Conservation (phyloP, 2,888 invertebrate species). For the Standfussiana lucernea region DNA sequence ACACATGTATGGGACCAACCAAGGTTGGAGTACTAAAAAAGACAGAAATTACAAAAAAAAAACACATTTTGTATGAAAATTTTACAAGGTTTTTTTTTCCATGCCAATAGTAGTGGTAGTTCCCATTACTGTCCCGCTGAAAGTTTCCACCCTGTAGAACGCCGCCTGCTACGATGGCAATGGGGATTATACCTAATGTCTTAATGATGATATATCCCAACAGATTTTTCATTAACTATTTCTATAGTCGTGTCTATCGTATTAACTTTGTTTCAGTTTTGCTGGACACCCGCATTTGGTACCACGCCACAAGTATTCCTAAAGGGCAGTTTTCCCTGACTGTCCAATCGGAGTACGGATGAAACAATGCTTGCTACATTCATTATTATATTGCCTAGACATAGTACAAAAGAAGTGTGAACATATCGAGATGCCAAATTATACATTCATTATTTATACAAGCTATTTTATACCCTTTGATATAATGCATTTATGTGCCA, state of each 20-base stretch:
- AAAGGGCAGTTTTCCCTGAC: constrained; percentile 96
- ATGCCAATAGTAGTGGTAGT: too few relatives aligned
- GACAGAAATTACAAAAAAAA: too few relatives aligned
- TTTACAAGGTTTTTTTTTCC: too few relatives aligned
- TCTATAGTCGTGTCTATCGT: neutral
- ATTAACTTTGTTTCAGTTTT: constrained; percentile 91
- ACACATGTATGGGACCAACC: too few relatives aligned
- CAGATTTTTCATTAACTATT: neutral
- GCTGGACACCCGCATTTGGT: constrained; percentile 97
- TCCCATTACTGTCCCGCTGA: too few relatives aligned
- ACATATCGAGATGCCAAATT: constrained; percentile 89
- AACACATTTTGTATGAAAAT: too few relatives aligned
- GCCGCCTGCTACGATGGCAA: too few relatives aligned
- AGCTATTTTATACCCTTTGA: constrained; percentile 74
- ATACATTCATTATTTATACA: constrained; percentile 72
- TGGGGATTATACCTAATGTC: too few relatives aligned
- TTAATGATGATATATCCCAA: too few relatives aligned
- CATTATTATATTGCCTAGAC: constrained; percentile 44
- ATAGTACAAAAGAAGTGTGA: constrained; percentile 80
- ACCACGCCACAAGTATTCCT: constrained; percentile 96
- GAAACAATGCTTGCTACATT: constrained; percentile 76
- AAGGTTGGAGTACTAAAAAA: too few relatives aligned
- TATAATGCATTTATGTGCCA: constrained; percentile 82
- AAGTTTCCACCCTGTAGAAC: too few relatives aligned
- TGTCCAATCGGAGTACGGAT: constrained; percentile 97